Percentiles rank a stretch among this genome's conserved stretches.
phyloP scores from a whole-genome alignment of 2,797 vertebrate genomes.

The Gallirallus australis region DNA sequence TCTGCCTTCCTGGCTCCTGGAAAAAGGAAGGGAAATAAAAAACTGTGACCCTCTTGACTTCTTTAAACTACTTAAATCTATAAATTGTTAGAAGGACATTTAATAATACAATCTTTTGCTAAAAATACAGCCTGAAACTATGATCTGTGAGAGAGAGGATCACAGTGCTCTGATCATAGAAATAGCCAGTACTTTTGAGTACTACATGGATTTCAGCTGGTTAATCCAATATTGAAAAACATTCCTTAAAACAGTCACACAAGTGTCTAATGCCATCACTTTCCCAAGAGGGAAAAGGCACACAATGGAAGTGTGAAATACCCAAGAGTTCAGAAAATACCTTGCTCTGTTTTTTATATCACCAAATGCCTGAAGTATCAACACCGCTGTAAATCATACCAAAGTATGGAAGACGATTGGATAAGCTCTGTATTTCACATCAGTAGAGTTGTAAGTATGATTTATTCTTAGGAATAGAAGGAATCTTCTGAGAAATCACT shows the following conservation, averaged over 20 bases:
- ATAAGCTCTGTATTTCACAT: slow-evolving; percentile 6
- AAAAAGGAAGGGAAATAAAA: not conserved
- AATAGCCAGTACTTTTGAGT: not conserved
- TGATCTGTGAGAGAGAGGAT: not conserved
- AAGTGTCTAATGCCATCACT: not conserved
- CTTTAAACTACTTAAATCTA: not conserved
- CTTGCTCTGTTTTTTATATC: not conserved
- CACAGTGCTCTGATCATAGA: not conserved
- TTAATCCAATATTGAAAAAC: not conserved
- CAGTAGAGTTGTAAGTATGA: not conserved
- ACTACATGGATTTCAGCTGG: not conserved
- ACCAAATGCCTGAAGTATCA: not conserved
- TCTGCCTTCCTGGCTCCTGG: too few relatives aligned
- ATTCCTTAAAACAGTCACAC: not conserved
- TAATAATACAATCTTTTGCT: not conserved
- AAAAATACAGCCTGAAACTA: not conserved
- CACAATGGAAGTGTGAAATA: not conserved
- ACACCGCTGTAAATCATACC: not conserved
- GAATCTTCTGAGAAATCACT: not conserved
- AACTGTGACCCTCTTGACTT: not conserved
- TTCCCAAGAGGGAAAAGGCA: not conserved
- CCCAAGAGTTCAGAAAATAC: slow-evolving; percentile 1
- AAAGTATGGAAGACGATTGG: not conserved
- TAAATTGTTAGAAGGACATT: not conserved
- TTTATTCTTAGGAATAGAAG: not conserved